A percentile compares a stretch with the other conserved stretches of the same genome.
phyloP scores from a whole-genome alignment of 2,113 vertebrate species.

The Lophochroa leadbeateri region DNA sequence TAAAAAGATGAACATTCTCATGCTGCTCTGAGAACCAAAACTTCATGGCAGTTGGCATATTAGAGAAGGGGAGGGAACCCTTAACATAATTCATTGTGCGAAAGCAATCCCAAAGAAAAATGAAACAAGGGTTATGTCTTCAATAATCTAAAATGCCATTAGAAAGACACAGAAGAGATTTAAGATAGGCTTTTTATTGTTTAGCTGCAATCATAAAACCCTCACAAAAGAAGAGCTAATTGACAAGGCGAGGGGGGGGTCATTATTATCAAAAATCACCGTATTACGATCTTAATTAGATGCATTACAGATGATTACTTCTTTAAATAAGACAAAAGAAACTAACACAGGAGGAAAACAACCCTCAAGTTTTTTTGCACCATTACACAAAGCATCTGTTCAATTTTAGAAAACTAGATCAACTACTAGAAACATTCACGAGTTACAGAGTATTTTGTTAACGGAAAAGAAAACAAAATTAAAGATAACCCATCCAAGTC shows the following conservation, averaged over 20 bases:
- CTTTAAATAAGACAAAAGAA: conserved; percentile 9
- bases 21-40: background rate
- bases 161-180: conserved; percentile 42
- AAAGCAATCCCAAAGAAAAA: background rate
- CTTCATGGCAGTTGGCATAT: background rate
- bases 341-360: background rate
- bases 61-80: background rate
- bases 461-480: background rate
- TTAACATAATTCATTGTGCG: background rate
- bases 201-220: conserved; percentile 13
- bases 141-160: background rate
- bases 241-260: background rate
- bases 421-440: background rate
- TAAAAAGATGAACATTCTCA: background rate
- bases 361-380: background rate
- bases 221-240: conserved; percentile 30
- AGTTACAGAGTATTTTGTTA: background rate
- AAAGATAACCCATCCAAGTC: background rate
- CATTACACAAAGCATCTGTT: background rate
- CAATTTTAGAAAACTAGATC: background rate
- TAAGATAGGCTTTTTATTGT: conserved; percentile 53
- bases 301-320: background rate
- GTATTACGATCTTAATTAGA: background rate
- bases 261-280: background rate
- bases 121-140: background rate